Base-by-base conservation (phyloP, 1,140 invertebrate species). In the Saccostrea glomerata region DNA sequence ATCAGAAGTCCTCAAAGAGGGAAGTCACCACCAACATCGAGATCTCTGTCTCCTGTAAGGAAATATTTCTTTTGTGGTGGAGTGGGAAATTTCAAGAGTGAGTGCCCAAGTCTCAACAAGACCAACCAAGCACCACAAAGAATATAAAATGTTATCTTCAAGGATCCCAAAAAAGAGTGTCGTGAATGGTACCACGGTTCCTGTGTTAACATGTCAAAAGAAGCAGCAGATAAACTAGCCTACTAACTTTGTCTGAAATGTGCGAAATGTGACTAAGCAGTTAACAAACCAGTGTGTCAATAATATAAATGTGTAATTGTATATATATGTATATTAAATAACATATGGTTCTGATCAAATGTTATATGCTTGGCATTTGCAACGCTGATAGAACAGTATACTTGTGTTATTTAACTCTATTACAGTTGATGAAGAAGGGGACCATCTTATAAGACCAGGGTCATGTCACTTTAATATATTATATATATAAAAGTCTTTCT, bases 151-250 rank as follows among this genome's bases (percentile, higher is more conserved):
- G n/a, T n/a, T n/a, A 66, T 7, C 13, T 66, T 23, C 15, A 6
- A 6, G 15, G 6, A 17, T 23, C n/a, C 6, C n/a, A 66, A 66
- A 23, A 0, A 12, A 17, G 20, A 55, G 4, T 88, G 87, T 15
- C 30, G 47, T 12, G 82, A 85, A 3, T 88, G 83, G 87, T 85
- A 56, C 30, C 83, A 85, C 30, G 40, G 63, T 15, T 5, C 77
- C 12, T 87, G 82, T 63, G 82, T 84, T 2, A 23, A 40, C 17
- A 20, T 87, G 1, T 84, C 56, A 7, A 12, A 56, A 58, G 54
- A 86, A 36, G 30, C n/a, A 23, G 70, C 86, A 56, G 86, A 86
- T 9, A 82, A 70, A 30, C 20, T 86, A 3, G 17, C 20, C 0
- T 36, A 56, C 56, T 86, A 82, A 0, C 56, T 17, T 36, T 36